A percentile compares a stretch with the other conserved stretches of the same genome.
phyloP scores from a whole-genome alignment of 2,888 invertebrate species.

The Nowickia ferox region DNA sequence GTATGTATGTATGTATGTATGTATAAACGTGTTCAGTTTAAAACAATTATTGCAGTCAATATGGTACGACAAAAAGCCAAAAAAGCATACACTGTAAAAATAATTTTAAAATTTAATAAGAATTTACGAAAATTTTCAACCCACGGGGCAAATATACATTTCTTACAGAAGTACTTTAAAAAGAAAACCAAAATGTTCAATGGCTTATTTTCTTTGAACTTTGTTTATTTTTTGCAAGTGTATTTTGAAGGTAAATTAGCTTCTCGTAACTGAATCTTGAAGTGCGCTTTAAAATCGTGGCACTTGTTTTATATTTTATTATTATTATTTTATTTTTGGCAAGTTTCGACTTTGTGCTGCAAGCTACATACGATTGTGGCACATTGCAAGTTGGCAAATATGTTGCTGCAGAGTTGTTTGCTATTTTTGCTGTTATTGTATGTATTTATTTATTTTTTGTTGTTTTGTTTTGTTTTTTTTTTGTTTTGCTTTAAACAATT shows the following conservation, averaged over 20 bases:
- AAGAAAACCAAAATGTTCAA: not conserved
- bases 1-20: too few relatives aligned
- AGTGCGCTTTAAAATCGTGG: conserved; percentile 34
- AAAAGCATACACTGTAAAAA: conserved; percentile 1
- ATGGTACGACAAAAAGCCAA: conserved; percentile 14
- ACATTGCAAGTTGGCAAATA: conserved; percentile 58
- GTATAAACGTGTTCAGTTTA: conserved; percentile 5
- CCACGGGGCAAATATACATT: not conserved
- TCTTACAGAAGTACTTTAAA: not conserved
- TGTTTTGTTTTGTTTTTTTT: conserved; percentile 8
- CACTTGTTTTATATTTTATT: conserved; percentile 17
- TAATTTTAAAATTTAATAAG: not conserved
- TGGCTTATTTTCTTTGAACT: not conserved
- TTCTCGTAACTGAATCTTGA: conserved; percentile 26
- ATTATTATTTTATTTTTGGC: conserved; percentile 44
- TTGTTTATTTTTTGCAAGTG: not conserved
- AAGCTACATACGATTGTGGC: conserved; percentile 45
- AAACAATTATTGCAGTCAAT: conserved; percentile 18
- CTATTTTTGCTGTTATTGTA: conserved; percentile 22
- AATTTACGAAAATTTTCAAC: not conserved
- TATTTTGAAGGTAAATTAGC: conserved; percentile 20
- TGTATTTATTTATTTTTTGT: not conserved
- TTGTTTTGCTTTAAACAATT: conserved; percentile 46
- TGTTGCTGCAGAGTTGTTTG: conserved; percentile 50
- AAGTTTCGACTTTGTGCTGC: conserved; percentile 28